Base-by-base conservation (phyloP, 1,140 invertebrate genomes). In the Apis florea region DNA sequence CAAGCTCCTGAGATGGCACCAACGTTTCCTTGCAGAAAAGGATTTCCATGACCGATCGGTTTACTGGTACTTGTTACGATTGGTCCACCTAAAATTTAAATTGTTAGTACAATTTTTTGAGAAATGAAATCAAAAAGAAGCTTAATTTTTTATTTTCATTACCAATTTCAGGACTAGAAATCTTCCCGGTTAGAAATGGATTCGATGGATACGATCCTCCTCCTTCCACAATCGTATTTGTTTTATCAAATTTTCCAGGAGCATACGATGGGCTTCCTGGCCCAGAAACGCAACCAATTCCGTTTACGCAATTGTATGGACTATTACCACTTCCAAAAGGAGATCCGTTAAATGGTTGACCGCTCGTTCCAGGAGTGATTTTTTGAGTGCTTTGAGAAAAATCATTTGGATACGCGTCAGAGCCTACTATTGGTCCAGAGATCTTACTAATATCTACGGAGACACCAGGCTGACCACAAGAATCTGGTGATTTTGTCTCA, bases 21-120 rank as follows among this genome's bases (percentile, higher is more conserved):
- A 31, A 26, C 5, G 31, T 24, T 51, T 53, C 17, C 49, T 54
- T 70, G 26, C 9, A 87, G 47, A 51, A 87, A 87, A 2, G 64
- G 73, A 59, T 87, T 87, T 24, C 85, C 85, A 21, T 53, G 0
- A 9, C 85, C 85, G 1, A 86, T 13, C 2, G 85, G 82, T 56
- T 83, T 86, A 13, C 10, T 31, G n/a, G 74, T 66, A 31, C 61
- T 26, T 19, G 53, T 19, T 19, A 4, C 13, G 26, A 12, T 63
- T 13, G 51, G n/a, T 19, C 59, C 54, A 59, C 26, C 80, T 73
- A 40, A 59, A 47, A 24, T 17, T 6, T 9, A 2, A 3, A 11
- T 53, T 69, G 15, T 0, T 53, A 53, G 26, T 15, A 40, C 31
- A 26, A 61, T 61, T 26, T 0, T 0, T 24, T 15, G 12, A n/a